Evolutionary conservation across 2,113 vertebrate genomes (phyloP).

Genomic region (Empidonax traillii): DNA sequence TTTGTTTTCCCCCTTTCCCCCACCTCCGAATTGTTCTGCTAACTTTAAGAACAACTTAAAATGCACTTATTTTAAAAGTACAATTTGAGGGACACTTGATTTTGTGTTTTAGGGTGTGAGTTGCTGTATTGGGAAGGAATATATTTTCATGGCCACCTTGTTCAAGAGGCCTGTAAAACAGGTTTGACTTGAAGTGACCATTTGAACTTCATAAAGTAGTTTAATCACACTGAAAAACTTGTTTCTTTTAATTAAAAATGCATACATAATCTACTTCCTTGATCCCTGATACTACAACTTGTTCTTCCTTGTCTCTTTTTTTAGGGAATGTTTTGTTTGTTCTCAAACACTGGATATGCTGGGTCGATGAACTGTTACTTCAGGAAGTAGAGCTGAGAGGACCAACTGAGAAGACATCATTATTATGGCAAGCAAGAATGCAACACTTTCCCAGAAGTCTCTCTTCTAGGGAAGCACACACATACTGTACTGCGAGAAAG

Average conservation of each 20-base stretch:
- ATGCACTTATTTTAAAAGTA: neutral
- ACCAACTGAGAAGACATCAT: neutral
- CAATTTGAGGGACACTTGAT: neutral
- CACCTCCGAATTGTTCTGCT: neutral
- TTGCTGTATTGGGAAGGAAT: neutral
- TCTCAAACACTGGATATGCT: neutral
- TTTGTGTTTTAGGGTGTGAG: neutral
- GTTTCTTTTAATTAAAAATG: slow-evolving; percentile 57
- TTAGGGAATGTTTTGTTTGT: slow-evolving; percentile 15
- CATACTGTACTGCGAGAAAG: neutral
- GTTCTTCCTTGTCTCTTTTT: slow-evolving; percentile 43
- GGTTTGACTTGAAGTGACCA: slow-evolving; percentile 57
- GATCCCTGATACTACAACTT: neutral
- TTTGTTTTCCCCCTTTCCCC: neutral
- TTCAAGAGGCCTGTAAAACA: slow-evolving; percentile 29
- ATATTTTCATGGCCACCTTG: neutral
- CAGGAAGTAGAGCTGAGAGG: neutral
- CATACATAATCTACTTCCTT: neutral
- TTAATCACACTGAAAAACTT: slow-evolving; percentile 37
- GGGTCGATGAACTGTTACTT: slow-evolving; percentile 13
- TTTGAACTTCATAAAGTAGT: slow-evolving; percentile 34
- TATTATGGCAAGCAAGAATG: neutral
- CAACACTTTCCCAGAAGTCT: neutral
- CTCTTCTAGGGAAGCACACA: neutral
- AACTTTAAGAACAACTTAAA: neutral